Evolutionary conservation across 2,888 invertebrate species (phyloP).

Genomic region (Cistogaster globosa): DNA sequence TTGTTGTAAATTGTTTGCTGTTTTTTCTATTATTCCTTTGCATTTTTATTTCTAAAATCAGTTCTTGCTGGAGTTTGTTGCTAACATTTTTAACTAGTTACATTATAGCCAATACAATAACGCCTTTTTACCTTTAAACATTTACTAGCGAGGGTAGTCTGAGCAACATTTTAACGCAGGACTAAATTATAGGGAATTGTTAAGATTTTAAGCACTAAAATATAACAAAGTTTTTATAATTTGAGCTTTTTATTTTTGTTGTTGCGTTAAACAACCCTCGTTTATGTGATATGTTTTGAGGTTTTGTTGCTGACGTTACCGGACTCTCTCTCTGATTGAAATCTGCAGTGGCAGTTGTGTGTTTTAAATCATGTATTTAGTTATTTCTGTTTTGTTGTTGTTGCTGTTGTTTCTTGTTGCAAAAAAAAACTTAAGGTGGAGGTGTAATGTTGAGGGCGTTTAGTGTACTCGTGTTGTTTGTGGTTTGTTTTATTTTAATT

Average conservation of each 20-base stretch:
- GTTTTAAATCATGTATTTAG: conserved; percentile 38
- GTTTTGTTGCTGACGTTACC: conserved; percentile 52
- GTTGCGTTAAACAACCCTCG: conserved; percentile 17
- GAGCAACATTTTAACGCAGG: background rate
- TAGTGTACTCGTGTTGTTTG: conserved; percentile 58
- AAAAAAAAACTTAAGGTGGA: conserved; percentile 35
- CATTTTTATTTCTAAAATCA: conserved; percentile 35
- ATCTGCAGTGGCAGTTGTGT: conserved; percentile 48
- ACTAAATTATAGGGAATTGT: no score
- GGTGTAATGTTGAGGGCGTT: conserved; percentile 64
- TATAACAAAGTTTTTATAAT: background rate
- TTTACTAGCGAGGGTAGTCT: background rate
- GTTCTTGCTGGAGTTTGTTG: conserved; percentile 50
- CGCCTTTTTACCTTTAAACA: conserved; percentile 48
- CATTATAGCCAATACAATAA: conserved; percentile 50
- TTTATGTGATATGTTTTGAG: conserved; percentile 9
- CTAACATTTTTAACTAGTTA: conserved; percentile 54
- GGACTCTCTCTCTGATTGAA: conserved; percentile 58
- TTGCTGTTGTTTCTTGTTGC: conserved; percentile 21
- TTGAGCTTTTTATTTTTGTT: background rate
- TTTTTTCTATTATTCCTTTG: conserved; percentile 13
- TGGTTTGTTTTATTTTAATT: conserved; percentile 53
- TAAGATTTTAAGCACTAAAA: no score
- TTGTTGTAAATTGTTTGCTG: conserved; percentile 62
- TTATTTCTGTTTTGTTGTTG: conserved; percentile 25